Evolutionary conservation across 2,113 vertebrate species (phyloP).

Genomic region (Petrocephalus microphthalmus): DNA sequence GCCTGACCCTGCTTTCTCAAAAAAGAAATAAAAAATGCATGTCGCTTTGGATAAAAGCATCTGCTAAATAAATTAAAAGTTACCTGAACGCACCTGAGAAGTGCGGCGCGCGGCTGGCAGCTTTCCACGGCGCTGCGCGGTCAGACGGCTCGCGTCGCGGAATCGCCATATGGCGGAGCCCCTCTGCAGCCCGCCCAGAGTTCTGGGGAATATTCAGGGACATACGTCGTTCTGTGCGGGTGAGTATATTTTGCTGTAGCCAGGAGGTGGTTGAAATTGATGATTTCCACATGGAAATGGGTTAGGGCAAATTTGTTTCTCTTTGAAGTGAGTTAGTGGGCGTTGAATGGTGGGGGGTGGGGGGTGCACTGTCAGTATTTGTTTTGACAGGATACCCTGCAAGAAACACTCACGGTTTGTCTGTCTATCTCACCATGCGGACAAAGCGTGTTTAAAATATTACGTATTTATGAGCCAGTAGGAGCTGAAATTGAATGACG

Average conservation of each 20-base stretch:
- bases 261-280: not conserved
- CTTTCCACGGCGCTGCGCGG: not conserved
- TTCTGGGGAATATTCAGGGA: not conserved
- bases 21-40: not conserved
- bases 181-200: not conserved
- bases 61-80: not conserved
- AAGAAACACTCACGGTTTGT: not conserved
- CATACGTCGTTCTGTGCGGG: not conserved
- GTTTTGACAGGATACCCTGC: not conserved
- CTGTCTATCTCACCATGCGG: not conserved
- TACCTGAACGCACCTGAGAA: not conserved
- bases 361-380: not conserved
- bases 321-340: constrained; percentile 1
- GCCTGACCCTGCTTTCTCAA: not conserved
- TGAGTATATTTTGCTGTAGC: not conserved
- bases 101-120: not conserved
- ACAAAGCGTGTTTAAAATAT: not conserved
- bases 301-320: not conserved
- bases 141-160: no score
- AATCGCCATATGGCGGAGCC: not conserved
- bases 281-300: not conserved
- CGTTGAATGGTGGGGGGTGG: not conserved
- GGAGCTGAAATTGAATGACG: not conserved
- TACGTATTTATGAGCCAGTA: not conserved
- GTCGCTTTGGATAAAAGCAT: not conserved